phyloP scores from a whole-genome alignment of 2,113 vertebrate genomes.

The Hemiscyllium ocellatum region DNA sequence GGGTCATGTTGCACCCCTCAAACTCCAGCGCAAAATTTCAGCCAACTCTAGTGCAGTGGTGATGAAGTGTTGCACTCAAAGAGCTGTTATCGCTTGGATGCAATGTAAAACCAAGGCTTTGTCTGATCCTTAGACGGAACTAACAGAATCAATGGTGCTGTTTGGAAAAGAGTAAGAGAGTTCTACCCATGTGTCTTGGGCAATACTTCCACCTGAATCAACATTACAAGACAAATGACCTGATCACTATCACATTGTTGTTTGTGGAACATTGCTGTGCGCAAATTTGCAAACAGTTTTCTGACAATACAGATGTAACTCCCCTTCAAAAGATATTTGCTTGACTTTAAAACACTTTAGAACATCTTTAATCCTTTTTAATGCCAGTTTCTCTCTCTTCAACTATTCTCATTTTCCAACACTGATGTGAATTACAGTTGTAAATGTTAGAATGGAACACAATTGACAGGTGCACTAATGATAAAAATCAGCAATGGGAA shows the following conservation, averaged over 20 bases:
- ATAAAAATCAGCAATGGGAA: not conserved
- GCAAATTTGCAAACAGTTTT: not conserved
- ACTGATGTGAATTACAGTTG: not conserved
- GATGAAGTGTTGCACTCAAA: not conserved
- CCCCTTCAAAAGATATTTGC: not conserved
- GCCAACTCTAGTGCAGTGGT: not conserved
- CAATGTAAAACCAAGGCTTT: not conserved
- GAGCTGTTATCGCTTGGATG: not conserved
- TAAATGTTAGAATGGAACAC: not conserved
- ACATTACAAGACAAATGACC: not conserved
- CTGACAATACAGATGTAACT: not conserved
- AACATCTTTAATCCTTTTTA: not conserved
- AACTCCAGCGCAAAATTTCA: not conserved
- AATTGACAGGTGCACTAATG: not conserved
- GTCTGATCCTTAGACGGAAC: not conserved
- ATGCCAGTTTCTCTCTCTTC: not conserved
- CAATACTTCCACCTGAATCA: not conserved
- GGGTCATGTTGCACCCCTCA: not conserved
- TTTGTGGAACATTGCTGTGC: not conserved
- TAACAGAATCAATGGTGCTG: not conserved
- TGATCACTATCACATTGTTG: not conserved
- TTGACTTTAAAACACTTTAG: not conserved
- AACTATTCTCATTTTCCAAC: not conserved
- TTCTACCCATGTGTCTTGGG: not conserved
- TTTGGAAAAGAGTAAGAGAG: not conserved